phyloP scores from a whole-genome alignment of 2,888 invertebrate genomes.

The Perithous albicinctus region DNA sequence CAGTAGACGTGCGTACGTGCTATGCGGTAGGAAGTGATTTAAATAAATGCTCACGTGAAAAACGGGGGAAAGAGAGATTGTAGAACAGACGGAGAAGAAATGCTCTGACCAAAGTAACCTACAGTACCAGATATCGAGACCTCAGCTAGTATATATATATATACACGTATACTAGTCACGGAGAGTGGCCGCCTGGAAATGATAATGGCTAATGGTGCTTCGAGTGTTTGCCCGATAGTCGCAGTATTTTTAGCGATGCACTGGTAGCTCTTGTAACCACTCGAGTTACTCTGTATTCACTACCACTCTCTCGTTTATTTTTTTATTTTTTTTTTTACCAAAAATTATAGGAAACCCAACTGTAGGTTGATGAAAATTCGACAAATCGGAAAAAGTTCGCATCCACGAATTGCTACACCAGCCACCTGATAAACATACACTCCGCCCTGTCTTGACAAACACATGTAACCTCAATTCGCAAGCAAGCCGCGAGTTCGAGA shows the following conservation, averaged over 20 bases:
- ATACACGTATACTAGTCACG: constrained; percentile 35
- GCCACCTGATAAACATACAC: constrained; percentile 6
- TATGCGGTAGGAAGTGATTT: constrained; percentile 73
- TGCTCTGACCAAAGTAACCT: constrained; percentile 60
- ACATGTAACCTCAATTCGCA: constrained; percentile 24
- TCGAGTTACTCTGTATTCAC: constrained; percentile 36
- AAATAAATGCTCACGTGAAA: constrained; percentile 72
- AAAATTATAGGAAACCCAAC: constrained; percentile 34
- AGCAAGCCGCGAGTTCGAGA: constrained; percentile 33
- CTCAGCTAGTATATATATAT: constrained; percentile 17
- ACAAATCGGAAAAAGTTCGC: constrained; percentile 12
- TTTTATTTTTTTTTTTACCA: constrained; percentile 31
- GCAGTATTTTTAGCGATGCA: constrained; percentile 75
- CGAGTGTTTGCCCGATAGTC: constrained; percentile 76
- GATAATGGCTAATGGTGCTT: constrained; percentile 79
- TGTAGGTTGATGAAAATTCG: constrained; percentile 15
- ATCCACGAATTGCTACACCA: constrained; percentile 12
- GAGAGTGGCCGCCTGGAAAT: constrained; percentile 75
- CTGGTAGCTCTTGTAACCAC: constrained; percentile 49
- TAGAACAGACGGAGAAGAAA: constrained; percentile 49
- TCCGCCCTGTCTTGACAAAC: constrained; percentile 9
- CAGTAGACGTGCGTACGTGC: constrained; percentile 66
- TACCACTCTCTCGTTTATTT: constrained; percentile 42
- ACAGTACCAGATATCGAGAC: constrained; percentile 55
- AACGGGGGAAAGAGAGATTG: constrained; percentile 54